Percentiles rank a stretch among this genome's conserved stretches.
Evolutionary conservation across 2,888 invertebrate species (phyloP).

Genomic region (Drosophila merina): DNA sequence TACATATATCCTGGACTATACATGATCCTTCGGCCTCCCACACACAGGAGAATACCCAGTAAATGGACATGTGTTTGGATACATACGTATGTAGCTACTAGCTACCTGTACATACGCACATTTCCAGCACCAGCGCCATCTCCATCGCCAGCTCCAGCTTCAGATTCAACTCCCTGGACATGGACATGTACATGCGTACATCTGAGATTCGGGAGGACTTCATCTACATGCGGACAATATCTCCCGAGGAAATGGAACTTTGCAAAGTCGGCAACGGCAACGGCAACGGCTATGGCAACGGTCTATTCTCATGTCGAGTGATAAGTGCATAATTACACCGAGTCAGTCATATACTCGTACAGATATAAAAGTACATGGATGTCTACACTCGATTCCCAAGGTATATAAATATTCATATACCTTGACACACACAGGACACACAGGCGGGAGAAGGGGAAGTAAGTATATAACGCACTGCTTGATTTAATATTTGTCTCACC

Average conservation of each 20-base stretch:
- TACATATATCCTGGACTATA: constrained; percentile 27
- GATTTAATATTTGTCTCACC: constrained; percentile 63
- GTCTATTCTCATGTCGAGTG: constrained; percentile 33
- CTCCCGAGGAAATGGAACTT: constrained; percentile 75
- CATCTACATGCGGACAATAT: constrained; percentile 66
- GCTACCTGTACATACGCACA: constrained; percentile 56
- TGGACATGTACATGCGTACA: constrained; percentile 36
- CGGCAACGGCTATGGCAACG: constrained; percentile 47
- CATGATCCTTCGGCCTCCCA: constrained; percentile 20
- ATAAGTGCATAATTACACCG: constrained; percentile 38
- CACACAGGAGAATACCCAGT: constrained; percentile 17
- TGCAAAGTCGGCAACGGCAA: constrained; percentile 56
- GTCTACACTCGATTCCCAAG: constrained; percentile 13
- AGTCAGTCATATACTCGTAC: constrained; percentile 4
- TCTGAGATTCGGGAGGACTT: constrained; percentile 51
- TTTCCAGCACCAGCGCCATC: constrained; percentile 11
- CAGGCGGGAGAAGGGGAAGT: constrained; percentile 6
- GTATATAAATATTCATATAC: constrained; percentile 38
- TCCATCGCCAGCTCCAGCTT: constrained; percentile 9
- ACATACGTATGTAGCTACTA: constrained; percentile 20
- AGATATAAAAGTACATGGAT: neutral
- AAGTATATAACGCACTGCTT: constrained; percentile 51
- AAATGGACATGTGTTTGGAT: constrained; percentile 28
- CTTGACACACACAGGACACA: neutral
- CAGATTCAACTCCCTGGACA: constrained; percentile 38